Conservation (phyloP, 2,797 vertebrate genomes). For the Catharus ustulatus region DNA sequence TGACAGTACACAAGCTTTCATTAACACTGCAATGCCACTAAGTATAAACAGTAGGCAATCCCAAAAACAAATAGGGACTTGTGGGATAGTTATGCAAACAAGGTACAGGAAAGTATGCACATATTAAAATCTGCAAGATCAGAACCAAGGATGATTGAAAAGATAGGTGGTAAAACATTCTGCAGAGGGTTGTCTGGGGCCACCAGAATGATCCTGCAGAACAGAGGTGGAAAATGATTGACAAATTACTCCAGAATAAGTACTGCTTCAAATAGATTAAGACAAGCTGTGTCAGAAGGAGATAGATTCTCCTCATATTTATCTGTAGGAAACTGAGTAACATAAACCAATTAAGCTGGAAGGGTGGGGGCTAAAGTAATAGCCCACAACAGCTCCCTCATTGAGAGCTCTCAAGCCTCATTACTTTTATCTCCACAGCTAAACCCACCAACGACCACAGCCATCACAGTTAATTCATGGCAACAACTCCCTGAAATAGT, state of each 20-base stretch:
- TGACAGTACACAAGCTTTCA: background rate
- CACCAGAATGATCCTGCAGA: background rate
- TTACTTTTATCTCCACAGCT: background rate
- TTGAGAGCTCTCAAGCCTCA: background rate
- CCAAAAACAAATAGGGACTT: background rate
- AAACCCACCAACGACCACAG: background rate
- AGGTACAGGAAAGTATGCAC: background rate
- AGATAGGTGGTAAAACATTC: background rate
- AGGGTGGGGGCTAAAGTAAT: background rate
- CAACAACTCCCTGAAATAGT: background rate
- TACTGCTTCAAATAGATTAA: background rate
- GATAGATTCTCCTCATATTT: background rate
- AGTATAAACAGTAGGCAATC: background rate
- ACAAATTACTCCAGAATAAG: background rate
- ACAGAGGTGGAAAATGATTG: background rate
- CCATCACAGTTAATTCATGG: background rate
- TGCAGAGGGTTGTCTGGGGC: background rate
- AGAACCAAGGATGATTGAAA: background rate
- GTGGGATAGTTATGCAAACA: background rate
- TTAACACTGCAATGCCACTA: background rate
- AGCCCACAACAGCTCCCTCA: background rate
- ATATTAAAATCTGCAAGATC: background rate
- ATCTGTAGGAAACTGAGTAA: background rate
- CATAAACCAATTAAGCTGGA: background rate
- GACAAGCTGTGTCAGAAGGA: background rate